Base-by-base conservation (phyloP, 2,888 invertebrate genomes). In the Deilephila porcellus region DNA sequence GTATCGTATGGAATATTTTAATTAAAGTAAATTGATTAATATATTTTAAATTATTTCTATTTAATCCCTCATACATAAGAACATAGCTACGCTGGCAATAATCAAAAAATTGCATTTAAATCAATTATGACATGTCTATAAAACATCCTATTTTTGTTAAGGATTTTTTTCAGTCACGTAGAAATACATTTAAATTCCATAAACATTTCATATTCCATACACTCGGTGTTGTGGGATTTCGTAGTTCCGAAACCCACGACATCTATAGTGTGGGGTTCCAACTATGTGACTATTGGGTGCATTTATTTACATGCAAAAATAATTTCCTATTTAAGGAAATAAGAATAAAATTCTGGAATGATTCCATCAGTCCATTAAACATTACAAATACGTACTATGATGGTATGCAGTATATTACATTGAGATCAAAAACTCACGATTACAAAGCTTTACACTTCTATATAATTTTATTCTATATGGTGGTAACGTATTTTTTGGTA, bases 351-450 rank as follows among this genome's bases (percentile, higher is more conserved):
- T 79, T 75, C 77, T 82, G 89, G 88, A 89, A 88, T 89, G 88
- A 85, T 83, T 78, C 78, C 76, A 82, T 86, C 83, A 86, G 83
- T 83, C 82, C 83, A 76, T 79, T 76, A 72, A 74, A 78, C 60
- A 67, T 74, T 74, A 60, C 3, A 74, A 32, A 64, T 60, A 60
- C 37, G 7, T 32, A 37, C 59, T 56, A 72, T 60, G 60, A 56
- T 62, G 60, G 53, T 70, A 60, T 60, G 70, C 25, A 52, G 60
- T 70, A 67, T 59, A 82, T 79, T 77, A 86, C 74, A 78, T 82
- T 89, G 90, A 91, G 90, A 91, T 91, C 90, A 89, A 86, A 84
- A 88, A 88, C 88, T 86, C 87, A 89, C 87, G 86, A 80, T 79
- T 79, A 86, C 82, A 83, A 85, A 87, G 84, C 82, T 76, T 85